Conservation (phyloP, 2,113 vertebrate species). For the Solenodon paradoxus region DNA sequence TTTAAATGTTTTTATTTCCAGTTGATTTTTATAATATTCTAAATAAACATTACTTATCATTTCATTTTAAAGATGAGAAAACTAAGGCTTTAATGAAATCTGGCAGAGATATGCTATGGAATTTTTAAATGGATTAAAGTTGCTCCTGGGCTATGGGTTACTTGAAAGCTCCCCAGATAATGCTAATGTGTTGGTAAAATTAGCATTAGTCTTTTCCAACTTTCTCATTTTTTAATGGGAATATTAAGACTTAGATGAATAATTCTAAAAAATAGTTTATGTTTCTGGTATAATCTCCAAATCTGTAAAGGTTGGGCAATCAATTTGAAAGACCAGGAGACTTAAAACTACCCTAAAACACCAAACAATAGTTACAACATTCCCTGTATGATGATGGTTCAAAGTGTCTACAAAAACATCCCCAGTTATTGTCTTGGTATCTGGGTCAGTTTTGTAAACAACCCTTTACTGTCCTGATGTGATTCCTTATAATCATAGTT, state of each 20-base stretch:
- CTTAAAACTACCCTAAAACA: not conserved
- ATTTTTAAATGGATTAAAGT: not conserved
- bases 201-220: not conserved
- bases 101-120: no score
- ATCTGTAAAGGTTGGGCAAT: not conserved
- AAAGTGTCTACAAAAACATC: not conserved
- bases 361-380: not conserved
- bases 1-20: no score
- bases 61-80: no score
- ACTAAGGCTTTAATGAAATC: no score
- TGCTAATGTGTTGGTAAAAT: not conserved
- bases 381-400: not conserved
- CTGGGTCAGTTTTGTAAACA: not conserved
- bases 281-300: not conserved
- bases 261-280: not conserved
- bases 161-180: not conserved
- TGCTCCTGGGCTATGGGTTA: not conserved
- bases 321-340: not conserved
- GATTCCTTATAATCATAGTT: not conserved
- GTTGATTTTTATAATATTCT: no score
- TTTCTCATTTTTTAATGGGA: not conserved
- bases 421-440: no score
- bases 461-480: not conserved
- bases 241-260: not conserved
- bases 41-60: no score